phyloP scores from a whole-genome alignment of 2,888 invertebrate species.

The Deilephila elpenor region DNA sequence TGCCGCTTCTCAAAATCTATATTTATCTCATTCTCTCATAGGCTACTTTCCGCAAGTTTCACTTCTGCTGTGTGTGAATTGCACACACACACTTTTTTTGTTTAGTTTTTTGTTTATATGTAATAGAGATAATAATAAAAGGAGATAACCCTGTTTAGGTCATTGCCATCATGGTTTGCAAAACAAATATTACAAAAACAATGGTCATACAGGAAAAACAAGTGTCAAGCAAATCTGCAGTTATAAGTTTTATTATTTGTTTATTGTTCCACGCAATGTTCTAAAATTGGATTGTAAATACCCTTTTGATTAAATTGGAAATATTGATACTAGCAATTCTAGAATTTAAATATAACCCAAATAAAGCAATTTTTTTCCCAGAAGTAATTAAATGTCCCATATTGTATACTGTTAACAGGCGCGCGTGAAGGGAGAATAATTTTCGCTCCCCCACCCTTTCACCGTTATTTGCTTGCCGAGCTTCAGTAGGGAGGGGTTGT shows the following conservation, averaged over 20 bases:
- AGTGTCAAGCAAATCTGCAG: neutral
- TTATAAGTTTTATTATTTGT: no score
- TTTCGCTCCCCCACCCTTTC: constrained; percentile 53
- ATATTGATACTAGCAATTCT: no score
- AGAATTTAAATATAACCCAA: neutral
- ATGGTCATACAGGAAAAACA: neutral
- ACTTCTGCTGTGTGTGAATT: no score
- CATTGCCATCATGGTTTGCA: neutral
- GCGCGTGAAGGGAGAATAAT: constrained; percentile 49
- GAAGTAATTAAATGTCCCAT: constrained; percentile 55
- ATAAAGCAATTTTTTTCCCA: constrained; percentile 38
- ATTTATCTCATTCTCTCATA: no score
- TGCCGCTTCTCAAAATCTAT: no score
- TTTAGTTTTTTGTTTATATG: neutral
- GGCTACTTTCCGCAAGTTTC: no score
- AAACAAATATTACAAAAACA: neutral
- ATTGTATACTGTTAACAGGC: constrained; percentile 39
- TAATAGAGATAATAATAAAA: neutral
- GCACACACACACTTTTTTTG: no score
- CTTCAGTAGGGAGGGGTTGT: constrained; percentile 35
- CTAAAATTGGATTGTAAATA: no score
- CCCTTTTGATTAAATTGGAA: no score
- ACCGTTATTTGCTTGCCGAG: constrained; percentile 45
- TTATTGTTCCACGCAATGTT: no score
- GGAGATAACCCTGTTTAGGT: neutral